Conservation (phyloP, 1,140 invertebrate genomes). For the Rhynchophorus ferrugineus region DNA sequence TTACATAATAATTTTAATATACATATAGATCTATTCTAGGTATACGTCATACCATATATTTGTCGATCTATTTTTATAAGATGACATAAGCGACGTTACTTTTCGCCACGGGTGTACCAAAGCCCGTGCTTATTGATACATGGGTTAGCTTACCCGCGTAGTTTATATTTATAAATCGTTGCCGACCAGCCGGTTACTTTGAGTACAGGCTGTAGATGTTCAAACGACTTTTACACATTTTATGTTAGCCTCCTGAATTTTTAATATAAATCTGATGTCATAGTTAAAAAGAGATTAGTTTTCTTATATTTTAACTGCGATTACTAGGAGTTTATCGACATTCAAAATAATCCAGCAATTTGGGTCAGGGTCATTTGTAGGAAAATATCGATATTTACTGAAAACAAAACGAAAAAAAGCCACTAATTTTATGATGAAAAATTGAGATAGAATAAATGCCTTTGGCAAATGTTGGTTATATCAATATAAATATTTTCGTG, state of each 20-base stretch:
- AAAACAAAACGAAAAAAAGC: background rate
- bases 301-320: background rate
- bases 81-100: background rate
- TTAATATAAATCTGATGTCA: slow-evolving; percentile 13
- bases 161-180: too few relatives aligned
- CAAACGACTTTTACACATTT: too few relatives aligned
- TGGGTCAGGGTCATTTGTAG: background rate
- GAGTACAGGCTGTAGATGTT: background rate
- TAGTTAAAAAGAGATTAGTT: background rate
- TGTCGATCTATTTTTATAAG: background rate
- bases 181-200: slow-evolving; percentile 5
- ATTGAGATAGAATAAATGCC: background rate
- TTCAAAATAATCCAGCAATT: background rate
- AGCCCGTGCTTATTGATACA: too few relatives aligned
- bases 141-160: too few relatives aligned
- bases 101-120: background rate
- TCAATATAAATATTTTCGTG: background rate
- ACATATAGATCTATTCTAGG: too few relatives aligned
- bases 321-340: background rate
- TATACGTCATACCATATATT: background rate
- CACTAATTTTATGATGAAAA: background rate
- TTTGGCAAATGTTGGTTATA: background rate
- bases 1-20: too few relatives aligned
- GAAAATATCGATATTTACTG: background rate
- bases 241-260: slow-evolving; percentile 5